Percentiles rank a stretch among this genome's conserved stretches.
These are phyloP conservation scores for Scatophagus argus DNA, from an alignment of 2,113 vertebrate species.

Conservation along the genomic window DNA sequence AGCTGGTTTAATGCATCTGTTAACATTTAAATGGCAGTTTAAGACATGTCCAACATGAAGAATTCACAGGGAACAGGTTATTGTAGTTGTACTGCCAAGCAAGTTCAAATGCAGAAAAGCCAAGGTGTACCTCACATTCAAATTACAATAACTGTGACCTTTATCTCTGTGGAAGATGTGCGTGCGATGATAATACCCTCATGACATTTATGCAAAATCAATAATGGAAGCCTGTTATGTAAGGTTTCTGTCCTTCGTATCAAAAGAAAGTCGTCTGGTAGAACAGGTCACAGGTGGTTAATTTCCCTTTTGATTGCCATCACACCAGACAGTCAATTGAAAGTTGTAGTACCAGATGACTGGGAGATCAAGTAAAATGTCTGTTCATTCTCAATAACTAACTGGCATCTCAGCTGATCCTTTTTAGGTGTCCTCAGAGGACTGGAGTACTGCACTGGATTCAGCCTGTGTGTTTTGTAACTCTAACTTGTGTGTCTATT, in stretches of 20 bases:
- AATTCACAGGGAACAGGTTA: not conserved
- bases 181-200: not conserved
- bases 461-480: too few species aligned
- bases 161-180: not conserved
- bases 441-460: too few species aligned
- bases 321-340: not conserved
- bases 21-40: not conserved
- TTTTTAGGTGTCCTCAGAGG: too few species aligned
- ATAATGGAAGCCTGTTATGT: not conserved
- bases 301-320: not conserved
- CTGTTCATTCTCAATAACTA: not conserved
- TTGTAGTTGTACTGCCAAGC: not conserved
- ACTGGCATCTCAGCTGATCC: too few species aligned
- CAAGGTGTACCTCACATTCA: not conserved
- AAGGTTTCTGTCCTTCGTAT: not conserved
- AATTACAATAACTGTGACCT: too few species aligned
- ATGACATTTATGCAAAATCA: conserved; percentile 1
- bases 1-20: not conserved
- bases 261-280: not conserved
- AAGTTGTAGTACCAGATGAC: not conserved
- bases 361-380: not conserved
- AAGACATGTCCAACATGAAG: not conserved
- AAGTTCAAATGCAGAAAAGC: not conserved
- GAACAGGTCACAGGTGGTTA: not conserved
- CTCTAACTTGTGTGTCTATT: too few species aligned